Base-by-base conservation (phyloP, 2,888 invertebrate genomes). In the Augiades crinisus region DNA sequence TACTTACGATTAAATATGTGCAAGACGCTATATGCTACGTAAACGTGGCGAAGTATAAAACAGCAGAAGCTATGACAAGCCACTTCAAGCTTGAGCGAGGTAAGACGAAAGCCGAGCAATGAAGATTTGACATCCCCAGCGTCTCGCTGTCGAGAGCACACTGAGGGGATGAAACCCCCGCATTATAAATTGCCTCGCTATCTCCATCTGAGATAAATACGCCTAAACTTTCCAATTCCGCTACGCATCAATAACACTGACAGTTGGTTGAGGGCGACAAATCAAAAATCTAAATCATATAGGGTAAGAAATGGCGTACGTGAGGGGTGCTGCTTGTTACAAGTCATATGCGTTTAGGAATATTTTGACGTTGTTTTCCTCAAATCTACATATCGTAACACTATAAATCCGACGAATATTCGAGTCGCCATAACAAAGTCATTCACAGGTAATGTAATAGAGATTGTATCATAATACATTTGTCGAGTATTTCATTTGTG, bases 221-320 rank as follows among this genome's bases (percentile, higher is more conserved):
- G 76, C 71, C 82, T 85, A 82, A 87, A 87, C 87, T 87, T 87
- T 87, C 88, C 88, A 88, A 89, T 89, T 87, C 83, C 80, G 84
- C 81, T 76, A 85, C 87, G 86, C 88, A 89, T 89, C 88, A 89
- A 87, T 88, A 88, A 86, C 84, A 86, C 70, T 84, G 87, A 86
- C 88, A 79, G 71, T 64, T 64, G 69, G 75, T 22, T 43, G 50
- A 58, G 66, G 70, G 75, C 78, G 81, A 87, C 85, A 84, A 81
- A 87, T 88, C 88, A 89, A 85, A 86, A 77, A 79, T 79, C 72
- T 68, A 70, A 68, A 67, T 71, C 67, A 68, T 73, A 73, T 71
- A 73, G 27, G 52, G 53, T 14, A 36, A 45, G 45, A 45, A 36
- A 45, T 47, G 27, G 13, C 6, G 33, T 50, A 27, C 41, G 37